These are phyloP conservation scores for Platalea minor DNA, from an alignment of 2,797 vertebrate genomes.

Conservation along the genomic window DNA sequence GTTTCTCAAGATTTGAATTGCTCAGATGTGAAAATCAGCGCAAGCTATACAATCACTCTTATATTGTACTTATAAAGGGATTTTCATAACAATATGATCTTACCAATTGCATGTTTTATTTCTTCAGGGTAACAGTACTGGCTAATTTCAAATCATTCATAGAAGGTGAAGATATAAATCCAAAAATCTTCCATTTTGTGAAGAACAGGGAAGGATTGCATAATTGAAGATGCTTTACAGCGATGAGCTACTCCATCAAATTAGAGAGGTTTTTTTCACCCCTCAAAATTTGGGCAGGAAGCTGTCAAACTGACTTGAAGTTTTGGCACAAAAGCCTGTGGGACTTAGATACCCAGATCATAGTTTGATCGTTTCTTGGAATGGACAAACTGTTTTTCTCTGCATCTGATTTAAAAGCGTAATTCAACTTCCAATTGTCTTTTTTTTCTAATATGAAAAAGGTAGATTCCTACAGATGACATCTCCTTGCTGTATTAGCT, in stretches of 20 bases:
- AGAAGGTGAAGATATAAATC: neutral
- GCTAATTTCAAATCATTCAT: constrained; percentile 13
- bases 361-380: neutral
- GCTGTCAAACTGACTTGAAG: neutral
- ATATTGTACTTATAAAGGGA: neutral
- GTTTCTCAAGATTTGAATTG: constrained; percentile 36
- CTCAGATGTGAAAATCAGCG: constrained; percentile 43
- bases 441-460: neutral
- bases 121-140: neutral
- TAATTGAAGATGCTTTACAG: neutral
- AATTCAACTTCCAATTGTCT: neutral
- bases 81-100: neutral
- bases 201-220: neutral
- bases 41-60: neutral
- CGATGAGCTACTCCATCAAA: neutral
- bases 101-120: constrained; percentile 5
- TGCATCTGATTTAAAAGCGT: neutral
- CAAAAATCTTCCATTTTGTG: neutral
- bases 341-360: neutral
- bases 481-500: neutral
- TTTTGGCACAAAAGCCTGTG: neutral
- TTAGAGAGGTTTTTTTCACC: neutral
- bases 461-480: neutral
- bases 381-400: neutral
- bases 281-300: neutral